These are phyloP conservation scores for Drosophila lini DNA, from an alignment of 1,140 invertebrate genomes.

Conservation along the genomic window DNA sequence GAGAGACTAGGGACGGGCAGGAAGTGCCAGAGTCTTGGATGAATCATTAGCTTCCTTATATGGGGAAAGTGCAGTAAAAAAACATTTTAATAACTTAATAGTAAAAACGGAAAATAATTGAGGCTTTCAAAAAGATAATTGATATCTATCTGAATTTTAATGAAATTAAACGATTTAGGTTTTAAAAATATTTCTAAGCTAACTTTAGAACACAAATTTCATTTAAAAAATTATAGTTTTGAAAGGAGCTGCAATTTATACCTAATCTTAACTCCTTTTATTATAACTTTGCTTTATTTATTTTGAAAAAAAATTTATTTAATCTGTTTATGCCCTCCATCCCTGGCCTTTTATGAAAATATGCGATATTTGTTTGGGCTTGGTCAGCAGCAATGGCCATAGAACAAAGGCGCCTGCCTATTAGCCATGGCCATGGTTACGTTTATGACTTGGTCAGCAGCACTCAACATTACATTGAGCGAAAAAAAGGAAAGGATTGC, in stretches of 20 bases:
- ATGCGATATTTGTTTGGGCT: slow-evolving; percentile 76
- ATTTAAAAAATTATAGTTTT: too few relatives aligned
- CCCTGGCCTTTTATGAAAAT: slow-evolving; percentile 61
- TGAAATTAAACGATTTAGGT: background rate
- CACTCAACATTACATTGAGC: slow-evolving; percentile 37
- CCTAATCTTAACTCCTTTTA: too few relatives aligned
- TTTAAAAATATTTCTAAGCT: background rate
- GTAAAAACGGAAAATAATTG: background rate
- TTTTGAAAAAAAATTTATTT: background rate
- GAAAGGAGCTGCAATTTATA: too few relatives aligned
- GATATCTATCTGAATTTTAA: background rate
- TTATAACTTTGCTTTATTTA: too few relatives aligned
- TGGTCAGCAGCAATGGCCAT: slow-evolving; percentile 62
- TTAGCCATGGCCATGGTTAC: slow-evolving; percentile 68
- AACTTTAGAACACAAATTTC: background rate
- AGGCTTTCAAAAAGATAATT: background rate
- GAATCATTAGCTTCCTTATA: slow-evolving; percentile 40
- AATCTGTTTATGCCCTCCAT: slow-evolving; percentile 8
- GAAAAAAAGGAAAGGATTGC: too few relatives aligned
- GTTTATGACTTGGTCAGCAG: slow-evolving; percentile 58
- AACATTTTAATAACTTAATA: background rate
- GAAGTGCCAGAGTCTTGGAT: slow-evolving; percentile 29
- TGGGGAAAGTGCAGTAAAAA: slow-evolving; percentile 15
- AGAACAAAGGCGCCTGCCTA: slow-evolving; percentile 71
- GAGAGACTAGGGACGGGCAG: slow-evolving; percentile 43